Percentiles rank a stretch among this genome's conserved stretches.
phyloP scores from a whole-genome alignment of 1,140 invertebrate species.

The Drosophila subpulchrella region DNA sequence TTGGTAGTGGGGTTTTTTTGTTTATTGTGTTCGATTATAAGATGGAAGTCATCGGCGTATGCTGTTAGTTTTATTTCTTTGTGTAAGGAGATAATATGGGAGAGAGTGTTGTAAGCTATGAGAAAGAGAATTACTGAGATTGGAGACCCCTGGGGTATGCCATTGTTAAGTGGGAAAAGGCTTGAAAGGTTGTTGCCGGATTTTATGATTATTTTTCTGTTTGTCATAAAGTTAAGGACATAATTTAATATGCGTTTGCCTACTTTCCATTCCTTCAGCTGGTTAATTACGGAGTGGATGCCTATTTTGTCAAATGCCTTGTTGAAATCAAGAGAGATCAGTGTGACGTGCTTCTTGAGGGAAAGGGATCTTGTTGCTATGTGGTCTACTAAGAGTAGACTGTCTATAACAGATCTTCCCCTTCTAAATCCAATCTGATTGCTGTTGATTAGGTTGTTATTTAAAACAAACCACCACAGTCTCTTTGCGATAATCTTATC shows the following conservation, averaged over 20 bases:
- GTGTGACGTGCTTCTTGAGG: no score
- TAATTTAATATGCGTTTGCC: no score
- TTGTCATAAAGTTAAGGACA: neutral
- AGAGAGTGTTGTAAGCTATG: neutral
- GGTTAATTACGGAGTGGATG: no score
- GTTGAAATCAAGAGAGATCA: no score
- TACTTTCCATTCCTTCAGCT: constrained; percentile 2
- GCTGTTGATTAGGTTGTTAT: neutral
- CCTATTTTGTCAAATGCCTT: no score
- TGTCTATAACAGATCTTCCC: neutral
- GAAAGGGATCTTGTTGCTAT: no score
- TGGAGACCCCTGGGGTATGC: no score
- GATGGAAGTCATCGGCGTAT: constrained; percentile 1
- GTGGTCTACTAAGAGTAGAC: no score
- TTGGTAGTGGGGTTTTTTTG: neutral
- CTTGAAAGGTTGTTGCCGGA: no score
- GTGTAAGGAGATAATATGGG: constrained; percentile 1
- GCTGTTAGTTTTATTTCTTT: constrained; percentile 1
- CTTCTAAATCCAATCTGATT: neutral
- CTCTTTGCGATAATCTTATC: neutral
- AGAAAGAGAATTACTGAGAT: no score
- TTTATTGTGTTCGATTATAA: constrained; percentile 1
- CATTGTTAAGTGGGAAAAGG: no score
- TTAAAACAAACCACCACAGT: constrained; percentile 1
- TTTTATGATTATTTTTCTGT: neutral